phyloP scores from a whole-genome alignment of 2,888 invertebrate species.

The Colostygia pectinataria region DNA sequence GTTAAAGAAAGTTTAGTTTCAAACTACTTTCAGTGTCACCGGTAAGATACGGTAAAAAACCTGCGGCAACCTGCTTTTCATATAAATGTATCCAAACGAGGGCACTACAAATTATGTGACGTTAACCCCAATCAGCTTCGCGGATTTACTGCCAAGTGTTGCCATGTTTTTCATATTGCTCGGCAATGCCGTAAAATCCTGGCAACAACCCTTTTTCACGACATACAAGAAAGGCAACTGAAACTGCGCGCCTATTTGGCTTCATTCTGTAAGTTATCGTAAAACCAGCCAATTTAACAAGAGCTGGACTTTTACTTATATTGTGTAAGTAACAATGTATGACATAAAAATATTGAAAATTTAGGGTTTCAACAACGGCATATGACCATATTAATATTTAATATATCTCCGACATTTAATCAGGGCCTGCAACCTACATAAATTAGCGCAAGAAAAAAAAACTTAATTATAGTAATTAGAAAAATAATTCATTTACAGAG shows the following conservation, averaged over 20 bases:
- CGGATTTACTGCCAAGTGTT: slow-evolving; percentile 33
- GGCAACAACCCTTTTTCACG: slow-evolving; percentile 25
- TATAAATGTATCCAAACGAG: slow-evolving; percentile 5
- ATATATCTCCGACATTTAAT: too few relatives aligned
- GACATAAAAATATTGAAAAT: too few relatives aligned
- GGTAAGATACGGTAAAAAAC: background rate
- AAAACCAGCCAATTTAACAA: slow-evolving; percentile 7
- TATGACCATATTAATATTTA: too few relatives aligned
- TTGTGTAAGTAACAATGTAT: too few relatives aligned
- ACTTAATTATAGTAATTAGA: too few relatives aligned
- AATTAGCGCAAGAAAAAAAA: too few relatives aligned
- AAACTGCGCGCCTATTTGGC: slow-evolving; percentile 11
- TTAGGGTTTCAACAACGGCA: too few relatives aligned
- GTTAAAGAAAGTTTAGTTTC: too few relatives aligned
- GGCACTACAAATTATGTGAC: slow-evolving; percentile 38
- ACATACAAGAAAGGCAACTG: slow-evolving; percentile 19
- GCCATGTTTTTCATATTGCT: slow-evolving; percentile 28
- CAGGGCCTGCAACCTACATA: too few relatives aligned
- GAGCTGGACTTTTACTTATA: background rate
- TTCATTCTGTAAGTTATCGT: slow-evolving; percentile 19
- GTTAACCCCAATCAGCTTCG: slow-evolving; percentile 39
- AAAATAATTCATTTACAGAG: too few relatives aligned
- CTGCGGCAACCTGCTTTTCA: slow-evolving; percentile 6
- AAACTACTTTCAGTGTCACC: too few relatives aligned
- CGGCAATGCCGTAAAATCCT: slow-evolving; percentile 20